Percentiles rank a stretch among this genome's conserved stretches.
Conservation (phyloP, 37 sponge, comb jelly and placozoan species). For the Geodia barretti region DNA sequence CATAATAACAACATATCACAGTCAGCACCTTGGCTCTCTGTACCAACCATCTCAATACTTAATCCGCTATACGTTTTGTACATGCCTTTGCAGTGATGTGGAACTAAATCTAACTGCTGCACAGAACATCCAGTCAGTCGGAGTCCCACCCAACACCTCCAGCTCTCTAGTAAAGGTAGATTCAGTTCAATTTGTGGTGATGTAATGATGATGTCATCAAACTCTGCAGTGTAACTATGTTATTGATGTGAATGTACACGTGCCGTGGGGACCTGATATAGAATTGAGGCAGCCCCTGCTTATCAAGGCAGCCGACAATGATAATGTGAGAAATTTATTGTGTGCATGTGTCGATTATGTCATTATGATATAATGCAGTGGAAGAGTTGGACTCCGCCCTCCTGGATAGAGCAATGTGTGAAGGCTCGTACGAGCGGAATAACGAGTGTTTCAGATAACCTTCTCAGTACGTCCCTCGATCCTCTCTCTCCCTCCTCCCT, state of each 20-base stretch:
- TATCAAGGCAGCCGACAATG: slow-evolving; percentile 50
- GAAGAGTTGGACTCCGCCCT: slow-evolving; percentile 61
- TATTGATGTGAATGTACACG: slow-evolving; percentile 69
- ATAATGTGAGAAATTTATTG: slow-evolving; percentile 16
- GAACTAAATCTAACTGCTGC: slow-evolving; percentile 9
- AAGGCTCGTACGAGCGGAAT: slow-evolving; percentile 26
- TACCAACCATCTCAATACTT: neutral
- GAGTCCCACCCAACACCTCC: slow-evolving; percentile 20
- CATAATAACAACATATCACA: slow-evolving; percentile 1
- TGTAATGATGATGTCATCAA: slow-evolving; percentile 33
- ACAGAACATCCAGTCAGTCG: neutral
- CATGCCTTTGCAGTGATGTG: slow-evolving; percentile 1
- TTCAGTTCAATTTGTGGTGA: slow-evolving; percentile 27
- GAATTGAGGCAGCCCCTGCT: slow-evolving; percentile 60
- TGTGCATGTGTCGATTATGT: neutral
- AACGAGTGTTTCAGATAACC: slow-evolving; percentile 47
- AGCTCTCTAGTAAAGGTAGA: slow-evolving; percentile 17
- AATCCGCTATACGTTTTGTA: neutral
- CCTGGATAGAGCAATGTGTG: slow-evolving; percentile 49
- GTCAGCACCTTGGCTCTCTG: neutral
- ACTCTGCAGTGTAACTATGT: slow-evolving; percentile 76
- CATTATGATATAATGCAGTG: slow-evolving; percentile 41
- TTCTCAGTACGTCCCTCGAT: slow-evolving; percentile 44
- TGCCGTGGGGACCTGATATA: slow-evolving; percentile 80
- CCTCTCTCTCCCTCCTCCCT: neutral